Percentiles rank a stretch among this genome's conserved stretches.
Evolutionary conservation across 2,113 vertebrate species (phyloP).

Genomic region (Ictalurus furcatus): DNA sequence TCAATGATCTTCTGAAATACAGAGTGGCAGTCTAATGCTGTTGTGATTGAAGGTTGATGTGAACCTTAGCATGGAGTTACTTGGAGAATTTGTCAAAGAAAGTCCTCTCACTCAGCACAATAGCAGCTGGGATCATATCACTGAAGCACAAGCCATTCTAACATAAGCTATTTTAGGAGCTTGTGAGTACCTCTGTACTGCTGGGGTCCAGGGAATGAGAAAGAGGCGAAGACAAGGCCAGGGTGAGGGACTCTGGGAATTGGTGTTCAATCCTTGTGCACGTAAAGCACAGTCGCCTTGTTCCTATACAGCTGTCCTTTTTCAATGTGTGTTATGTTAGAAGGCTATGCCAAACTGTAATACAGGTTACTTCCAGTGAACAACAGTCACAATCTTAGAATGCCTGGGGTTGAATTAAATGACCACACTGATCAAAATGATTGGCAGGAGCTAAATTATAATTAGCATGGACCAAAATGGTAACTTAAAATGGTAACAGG

Average conservation of each 20-base stretch:
- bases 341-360: slow-evolving; percentile 33
- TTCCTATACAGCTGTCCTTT: slow-evolving; percentile 39
- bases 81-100: slow-evolving; percentile 46
- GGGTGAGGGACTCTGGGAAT: slow-evolving; percentile 44
- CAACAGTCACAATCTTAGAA: neutral
- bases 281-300: slow-evolving; percentile 41
- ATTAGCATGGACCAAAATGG: slow-evolving; percentile 29
- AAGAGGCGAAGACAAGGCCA: slow-evolving; percentile 28
- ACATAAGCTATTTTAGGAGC: slow-evolving; percentile 55
- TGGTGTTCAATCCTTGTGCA: slow-evolving; percentile 23
- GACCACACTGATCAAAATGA: slow-evolving; percentile 23
- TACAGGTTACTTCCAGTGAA: slow-evolving; percentile 44
- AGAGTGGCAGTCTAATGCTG: neutral
- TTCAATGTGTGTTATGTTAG: slow-evolving; percentile 29
- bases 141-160: slow-evolving; percentile 51
- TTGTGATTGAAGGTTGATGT: slow-evolving; percentile 1
- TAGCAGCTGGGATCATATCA: slow-evolving; percentile 53
- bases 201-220: slow-evolving; percentile 39
- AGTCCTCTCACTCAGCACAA: slow-evolving; percentile 55
- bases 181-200: slow-evolving; percentile 41
- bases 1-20: slow-evolving; percentile 13
- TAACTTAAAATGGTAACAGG: slow-evolving; percentile 9
- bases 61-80: slow-evolving; percentile 12
- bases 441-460: slow-evolving; percentile 28
- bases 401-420: slow-evolving; percentile 15